Evolutionary conservation across 2,797 vertebrate species (phyloP), one percentile per base, ranked within the genome.

Genomic region (Anguilla megastoma): DNA sequence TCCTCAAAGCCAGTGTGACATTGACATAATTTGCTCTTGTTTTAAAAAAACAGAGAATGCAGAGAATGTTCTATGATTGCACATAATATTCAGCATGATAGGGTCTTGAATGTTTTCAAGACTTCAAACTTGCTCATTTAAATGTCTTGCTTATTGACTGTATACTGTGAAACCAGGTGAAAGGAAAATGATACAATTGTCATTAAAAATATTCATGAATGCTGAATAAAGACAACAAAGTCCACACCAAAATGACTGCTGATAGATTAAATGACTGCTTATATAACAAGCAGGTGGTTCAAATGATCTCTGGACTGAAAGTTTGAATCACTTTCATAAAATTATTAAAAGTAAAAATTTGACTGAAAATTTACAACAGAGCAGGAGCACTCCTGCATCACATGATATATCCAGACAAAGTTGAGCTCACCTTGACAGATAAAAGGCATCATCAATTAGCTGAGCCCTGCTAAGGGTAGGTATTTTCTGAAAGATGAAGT

Each of bases 401-500:
- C n/a, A 24, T 69, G n/a, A 27, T 27, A 69, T 69, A 69, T n/a
- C 45, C 50, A 79, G 33, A 79, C 3, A 76, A 56, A 16, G 54
- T 36, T 50, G 27, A 27, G 85, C 24, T 88, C 93, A 97, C 96
- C 95, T 95, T 6, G 95, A 95, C 86, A 97, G 90, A 90, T 95
- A 95, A 89, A 97, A 97, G 0, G 94, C 94, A 36, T 97, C 96
- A 50, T 96, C 95, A 74, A 97, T 88, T 18, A 97, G 93, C 90
- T 96, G 95, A 21, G 91, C 95, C 92, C 96, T 90, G 93, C 94
- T 97, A 84, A 96, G 91, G 74, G 91, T 6, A 4, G 96, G 96
- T 85, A 97, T 95, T 10, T 0, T 14, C 96, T 97, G 90, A 8
- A 87, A 86, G 85, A 69, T 88, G 60, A 52, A 87, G 50, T 52